Evolutionary conservation across 2,888 invertebrate species (phyloP), one percentile per base, ranked within the genome.

Genomic region (Orthosia gracilis): DNA sequence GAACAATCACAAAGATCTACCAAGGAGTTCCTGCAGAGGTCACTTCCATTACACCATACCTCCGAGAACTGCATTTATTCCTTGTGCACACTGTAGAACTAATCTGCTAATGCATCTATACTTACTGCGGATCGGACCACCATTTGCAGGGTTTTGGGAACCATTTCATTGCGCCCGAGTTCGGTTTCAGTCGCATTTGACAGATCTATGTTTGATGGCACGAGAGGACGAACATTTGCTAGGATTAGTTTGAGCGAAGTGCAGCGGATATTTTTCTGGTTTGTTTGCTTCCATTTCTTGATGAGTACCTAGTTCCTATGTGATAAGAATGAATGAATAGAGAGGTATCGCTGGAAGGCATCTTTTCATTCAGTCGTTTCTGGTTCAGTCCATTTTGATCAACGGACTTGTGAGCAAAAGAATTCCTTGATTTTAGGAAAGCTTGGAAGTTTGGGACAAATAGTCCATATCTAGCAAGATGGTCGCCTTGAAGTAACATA

Each of bases 31-130:
- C n/a, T 2, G 9, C 7, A 1, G 13, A 23, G 0, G n/a, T 12
- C 85, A 40, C 67, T 83, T 84, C 87, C 78, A 80, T 68, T 21
- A 15, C 18, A 15, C 23, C 21, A 9, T 62, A 82, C 54, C 50
- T 81, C 82, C 49, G 23, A 23, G 59, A 50, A 59, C 52, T 81
- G 80, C 84, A 87, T 85, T 84, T 85, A 82, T 86, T 86, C 83
- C 85, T 80, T 80, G 78, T 78, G 85, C 88, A 86, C 85, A 84
- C 85, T 78, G 74, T 68, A 74, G 87, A 88, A 89, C 87, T 92
- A 92, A 92, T 92, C 91, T 85, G 84, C 91, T 92, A 92, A 92
- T 92, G 92, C 90, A 86, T 87, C 87, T 87, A 86, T 86, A 90
- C 87, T 86, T 79, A 66, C 63, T 70, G 58, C 23, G 50, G 18